Percentiles rank a stretch among this genome's conserved stretches.
These are phyloP conservation scores for Lagenorhynchus albirostris DNA, from an alignment of 2,113 vertebrate species.

Conservation along the genomic window DNA sequence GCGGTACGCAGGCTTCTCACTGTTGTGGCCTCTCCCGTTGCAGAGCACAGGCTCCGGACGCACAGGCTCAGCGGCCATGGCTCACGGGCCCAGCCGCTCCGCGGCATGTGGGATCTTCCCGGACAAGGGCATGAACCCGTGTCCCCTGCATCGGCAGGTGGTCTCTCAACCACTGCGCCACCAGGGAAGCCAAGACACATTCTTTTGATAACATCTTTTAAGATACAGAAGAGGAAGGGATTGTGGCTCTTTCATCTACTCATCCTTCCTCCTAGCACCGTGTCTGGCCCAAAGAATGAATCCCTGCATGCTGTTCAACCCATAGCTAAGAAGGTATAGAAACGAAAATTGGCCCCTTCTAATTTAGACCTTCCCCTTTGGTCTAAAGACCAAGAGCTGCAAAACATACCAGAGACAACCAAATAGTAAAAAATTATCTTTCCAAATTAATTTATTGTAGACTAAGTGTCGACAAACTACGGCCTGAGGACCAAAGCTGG, in stretches of 20 bases:
- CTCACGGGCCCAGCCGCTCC: no score
- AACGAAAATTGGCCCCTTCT: not conserved
- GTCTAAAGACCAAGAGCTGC: not conserved
- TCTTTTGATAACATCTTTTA: not conserved
- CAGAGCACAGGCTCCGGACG: no score
- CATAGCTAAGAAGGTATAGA: not conserved
- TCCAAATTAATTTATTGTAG: not conserved
- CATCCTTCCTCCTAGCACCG: not conserved
- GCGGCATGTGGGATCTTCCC: no score
- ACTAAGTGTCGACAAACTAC: fast-evolving
- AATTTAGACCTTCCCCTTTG: not conserved
- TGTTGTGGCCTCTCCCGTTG: no score
- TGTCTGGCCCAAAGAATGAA: not conserved
- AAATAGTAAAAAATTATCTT: not conserved
- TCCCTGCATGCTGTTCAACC: not conserved
- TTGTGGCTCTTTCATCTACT: not conserved
- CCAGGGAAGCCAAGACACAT: not conserved
- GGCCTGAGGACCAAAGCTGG: not conserved
- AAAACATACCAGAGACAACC: not conserved
- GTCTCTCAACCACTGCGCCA: no score
- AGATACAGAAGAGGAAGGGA: not conserved
- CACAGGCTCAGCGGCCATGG: no score
- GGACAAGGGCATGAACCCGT: fast-evolving
- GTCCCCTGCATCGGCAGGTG: no score
- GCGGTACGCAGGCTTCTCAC: no score